Evolutionary conservation across 92 coral and sea anemone species (phyloP).

Genomic region (Actinernus sp.): DNA sequence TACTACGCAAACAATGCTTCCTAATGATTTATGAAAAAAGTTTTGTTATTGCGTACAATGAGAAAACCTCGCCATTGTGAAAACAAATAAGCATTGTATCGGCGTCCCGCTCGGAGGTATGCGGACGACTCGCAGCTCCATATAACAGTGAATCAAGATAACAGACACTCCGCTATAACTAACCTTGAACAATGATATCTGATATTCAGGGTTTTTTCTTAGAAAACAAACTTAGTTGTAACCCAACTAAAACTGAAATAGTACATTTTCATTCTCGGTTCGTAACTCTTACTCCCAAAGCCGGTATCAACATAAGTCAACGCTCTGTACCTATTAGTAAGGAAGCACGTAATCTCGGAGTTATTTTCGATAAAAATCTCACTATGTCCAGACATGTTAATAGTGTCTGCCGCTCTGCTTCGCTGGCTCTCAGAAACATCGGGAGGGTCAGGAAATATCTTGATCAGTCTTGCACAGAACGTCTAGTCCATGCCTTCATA

Average conservation of each 20-base stretch:
- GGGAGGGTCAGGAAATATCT: conserved; percentile 13
- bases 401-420: conserved; percentile 35
- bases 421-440: conserved; percentile 12
- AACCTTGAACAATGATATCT: too few species aligned
- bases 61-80: too few species aligned
- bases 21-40: too few species aligned
- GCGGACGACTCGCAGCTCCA: too few species aligned
- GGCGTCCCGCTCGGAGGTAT: too few species aligned
- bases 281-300: neutral
- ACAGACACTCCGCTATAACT: too few species aligned
- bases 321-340: neutral
- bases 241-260: conserved; percentile 23
- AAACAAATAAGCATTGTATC: too few species aligned
- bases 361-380: conserved; percentile 11
- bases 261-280: conserved; percentile 13
- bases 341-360: conserved; percentile 7
- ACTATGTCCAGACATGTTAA: conserved; percentile 25
- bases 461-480: conserved; percentile 9
- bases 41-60: too few species aligned
- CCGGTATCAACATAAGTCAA: neutral
- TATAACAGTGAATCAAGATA: too few species aligned
- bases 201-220: too few species aligned
- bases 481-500: conserved; percentile 23
- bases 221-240: conserved; percentile 17
- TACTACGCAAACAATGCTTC: too few species aligned